These are phyloP conservation scores for Phenganax marumi DNA, from an alignment of 92 coral and sea anemone species.

Conservation along the genomic window DNA sequence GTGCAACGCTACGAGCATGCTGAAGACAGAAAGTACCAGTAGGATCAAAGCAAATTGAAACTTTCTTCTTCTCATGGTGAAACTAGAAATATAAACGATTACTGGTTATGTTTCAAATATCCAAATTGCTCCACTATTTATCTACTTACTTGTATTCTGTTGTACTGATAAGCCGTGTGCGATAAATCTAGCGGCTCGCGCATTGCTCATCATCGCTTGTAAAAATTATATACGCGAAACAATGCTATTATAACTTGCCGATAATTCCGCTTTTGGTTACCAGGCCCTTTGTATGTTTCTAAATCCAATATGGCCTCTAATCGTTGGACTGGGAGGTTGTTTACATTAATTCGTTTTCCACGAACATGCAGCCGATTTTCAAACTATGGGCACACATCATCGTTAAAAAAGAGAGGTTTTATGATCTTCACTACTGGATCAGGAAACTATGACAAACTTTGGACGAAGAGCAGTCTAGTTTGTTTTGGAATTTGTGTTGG, in stretches of 20 bases:
- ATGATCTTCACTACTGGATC: background rate
- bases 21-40: background rate
- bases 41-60: background rate
- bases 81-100: background rate
- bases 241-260: background rate
- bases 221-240: background rate
- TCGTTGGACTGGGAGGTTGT: background rate
- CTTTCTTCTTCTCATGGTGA: background rate
- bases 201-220: background rate
- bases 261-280: background rate
- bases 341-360: background rate
- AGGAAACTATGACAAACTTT: background rate
- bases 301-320: background rate
- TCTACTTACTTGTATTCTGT: background rate
- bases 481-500: slow-evolving; percentile 68
- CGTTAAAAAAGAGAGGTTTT: background rate
- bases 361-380: background rate
- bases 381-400: background rate
- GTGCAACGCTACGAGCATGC: background rate
- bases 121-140: background rate
- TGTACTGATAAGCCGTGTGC: background rate
- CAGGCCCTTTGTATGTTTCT: background rate
- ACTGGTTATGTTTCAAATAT: background rate
- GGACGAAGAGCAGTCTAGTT: slow-evolving; percentile 51
- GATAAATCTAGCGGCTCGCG: slow-evolving; percentile 11